Conservation (phyloP, 2,888 invertebrate species). For the Xestia xanthographa region DNA sequence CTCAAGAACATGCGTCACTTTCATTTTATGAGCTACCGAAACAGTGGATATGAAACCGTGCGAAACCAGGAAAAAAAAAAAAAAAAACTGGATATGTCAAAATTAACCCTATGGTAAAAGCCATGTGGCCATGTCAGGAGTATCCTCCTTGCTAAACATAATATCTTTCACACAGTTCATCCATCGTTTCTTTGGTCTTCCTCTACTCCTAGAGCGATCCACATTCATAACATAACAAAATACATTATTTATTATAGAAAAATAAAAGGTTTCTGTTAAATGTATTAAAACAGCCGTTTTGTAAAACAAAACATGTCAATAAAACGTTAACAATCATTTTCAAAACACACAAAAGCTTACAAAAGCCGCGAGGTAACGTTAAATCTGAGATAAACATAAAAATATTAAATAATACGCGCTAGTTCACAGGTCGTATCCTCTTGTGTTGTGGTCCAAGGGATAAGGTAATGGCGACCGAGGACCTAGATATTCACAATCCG, state of each 20-base stretch:
- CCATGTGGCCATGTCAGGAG: neutral
- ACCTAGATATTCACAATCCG: neutral
- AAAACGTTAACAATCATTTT: slow-evolving; percentile 32
- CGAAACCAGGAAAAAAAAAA: too few species aligned
- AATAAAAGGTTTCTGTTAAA: neutral
- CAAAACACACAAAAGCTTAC: slow-evolving; percentile 43
- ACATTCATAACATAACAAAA: neutral
- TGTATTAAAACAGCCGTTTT: slow-evolving; percentile 13
- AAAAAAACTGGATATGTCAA: slow-evolving; percentile 19
- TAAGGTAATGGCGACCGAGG: neutral
- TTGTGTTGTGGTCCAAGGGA: slow-evolving; percentile 30
- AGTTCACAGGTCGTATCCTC: slow-evolving; percentile 66
- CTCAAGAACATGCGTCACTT: too few species aligned
- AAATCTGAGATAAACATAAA: slow-evolving; percentile 49
- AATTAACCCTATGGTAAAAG: neutral
- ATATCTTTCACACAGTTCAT: neutral
- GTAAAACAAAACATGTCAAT: neutral
- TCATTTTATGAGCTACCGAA: too few species aligned
- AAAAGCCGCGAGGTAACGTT: slow-evolving; percentile 47
- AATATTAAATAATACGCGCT: slow-evolving; percentile 61
- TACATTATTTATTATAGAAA: neutral
- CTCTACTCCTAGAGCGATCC: too few species aligned
- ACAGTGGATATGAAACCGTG: too few species aligned
- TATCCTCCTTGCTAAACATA: neutral
- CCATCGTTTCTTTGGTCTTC: too few species aligned